Evolutionary conservation across 2,888 invertebrate species (phyloP), one percentile per base, ranked within the genome.

Genomic region (Acronicta alni): DNA sequence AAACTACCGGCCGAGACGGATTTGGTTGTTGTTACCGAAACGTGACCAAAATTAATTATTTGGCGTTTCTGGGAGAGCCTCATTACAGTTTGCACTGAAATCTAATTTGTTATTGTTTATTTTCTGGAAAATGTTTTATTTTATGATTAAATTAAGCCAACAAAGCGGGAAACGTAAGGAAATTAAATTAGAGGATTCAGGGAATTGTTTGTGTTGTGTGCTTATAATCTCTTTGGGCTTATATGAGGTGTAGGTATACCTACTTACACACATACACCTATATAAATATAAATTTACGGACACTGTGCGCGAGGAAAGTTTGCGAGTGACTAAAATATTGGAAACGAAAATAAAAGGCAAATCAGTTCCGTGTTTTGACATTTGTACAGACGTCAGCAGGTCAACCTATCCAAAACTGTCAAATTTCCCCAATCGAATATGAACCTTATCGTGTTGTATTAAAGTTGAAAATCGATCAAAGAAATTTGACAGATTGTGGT

Each of bases 41-140:
- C 80, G 79, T 77, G 78, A 75, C 74, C 61, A 57, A 75, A 75
- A 70, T 81, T 80, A 80, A 79, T 78, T 74, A 66, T 72, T 57
- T 42, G 55, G 57, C 52, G 51, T 63, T 59, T 52, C 42, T 54
- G 65, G 32, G 47, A 16, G 39, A 12, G 51, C 30, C 63, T 54
- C 60, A 63, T 72, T 68, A 64, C 52, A 61, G 57, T 72, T 71
- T 64, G 47, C 51, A 39, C 35, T 57, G 55, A 58, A 70, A 71
- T 72, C 54, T 68, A 76, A 69, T 72, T 73, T 65, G 57, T 65
- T 66, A 63, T 61, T 68, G 69, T 68, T 72, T 57, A 61, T 59
- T 54, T 32, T 37, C 18, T 18, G 20, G 45, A 57, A 64, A 61
- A 57, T 64, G 38, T 53, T 56, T 52, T 37, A 51, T 45, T 57